phyloP scores from a whole-genome alignment of 2,113 vertebrate genomes.

The Alethe diademata region DNA sequence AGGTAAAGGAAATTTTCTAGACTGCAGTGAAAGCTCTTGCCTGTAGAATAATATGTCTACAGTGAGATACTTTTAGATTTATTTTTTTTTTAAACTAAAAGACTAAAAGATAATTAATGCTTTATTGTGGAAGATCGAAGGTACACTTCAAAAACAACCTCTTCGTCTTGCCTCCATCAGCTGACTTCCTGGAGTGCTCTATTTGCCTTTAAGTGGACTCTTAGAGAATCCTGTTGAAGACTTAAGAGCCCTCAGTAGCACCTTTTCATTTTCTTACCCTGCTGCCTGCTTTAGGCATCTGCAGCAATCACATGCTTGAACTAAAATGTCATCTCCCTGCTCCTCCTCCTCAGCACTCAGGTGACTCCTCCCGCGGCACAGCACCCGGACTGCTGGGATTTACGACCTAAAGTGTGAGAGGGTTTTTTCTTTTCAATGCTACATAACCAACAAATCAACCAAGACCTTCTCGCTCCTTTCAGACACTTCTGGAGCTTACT shows the following conservation, averaged over 20 bases:
- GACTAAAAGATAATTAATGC: background rate
- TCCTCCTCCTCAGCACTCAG: background rate
- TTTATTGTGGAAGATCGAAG: background rate
- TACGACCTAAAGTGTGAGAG: fast-evolving
- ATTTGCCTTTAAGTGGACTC: constrained; percentile 36
- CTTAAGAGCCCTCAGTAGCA: constrained; percentile 35
- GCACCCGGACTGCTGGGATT: background rate
- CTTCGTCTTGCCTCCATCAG: background rate
- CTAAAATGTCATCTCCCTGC: background rate
- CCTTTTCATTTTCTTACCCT: background rate
- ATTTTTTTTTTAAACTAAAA: background rate
- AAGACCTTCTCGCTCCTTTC: background rate
- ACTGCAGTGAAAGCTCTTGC: background rate
- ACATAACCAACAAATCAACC: background rate
- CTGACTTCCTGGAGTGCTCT: constrained; percentile 46
- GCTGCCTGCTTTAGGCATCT: background rate
- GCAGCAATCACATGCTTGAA: background rate
- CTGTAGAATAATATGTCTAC: background rate
- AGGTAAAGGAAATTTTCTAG: background rate
- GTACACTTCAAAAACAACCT: background rate
- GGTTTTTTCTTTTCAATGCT: background rate
- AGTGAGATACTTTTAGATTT: background rate
- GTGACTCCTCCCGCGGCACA: background rate
- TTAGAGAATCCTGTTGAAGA: background rate
- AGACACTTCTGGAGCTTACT: background rate